These are phyloP conservation scores for Pseudoips prasinana DNA, from an alignment of 2,888 invertebrate genomes.

Conservation along the genomic window DNA sequence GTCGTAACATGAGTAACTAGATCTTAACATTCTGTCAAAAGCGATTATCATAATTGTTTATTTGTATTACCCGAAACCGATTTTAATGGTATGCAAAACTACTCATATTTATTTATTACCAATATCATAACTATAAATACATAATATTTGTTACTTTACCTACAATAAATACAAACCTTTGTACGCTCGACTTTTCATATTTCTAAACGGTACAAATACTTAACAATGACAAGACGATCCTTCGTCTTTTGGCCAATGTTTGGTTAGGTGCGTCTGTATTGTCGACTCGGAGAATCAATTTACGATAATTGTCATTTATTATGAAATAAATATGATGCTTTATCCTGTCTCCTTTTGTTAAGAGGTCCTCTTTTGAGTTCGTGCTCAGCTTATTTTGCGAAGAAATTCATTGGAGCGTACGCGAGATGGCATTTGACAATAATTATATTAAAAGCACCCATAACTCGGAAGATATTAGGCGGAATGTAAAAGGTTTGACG, in stretches of 20 bases:
- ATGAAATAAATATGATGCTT: constrained; percentile 81
- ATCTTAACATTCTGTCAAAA: too few species aligned
- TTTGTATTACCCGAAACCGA: too few species aligned
- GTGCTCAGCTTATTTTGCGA: constrained; percentile 67
- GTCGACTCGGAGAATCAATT: constrained; percentile 73
- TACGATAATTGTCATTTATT: constrained; percentile 82
- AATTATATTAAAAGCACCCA: constrained; percentile 63
- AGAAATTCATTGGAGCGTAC: constrained; percentile 59
- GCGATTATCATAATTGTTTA: too few species aligned
- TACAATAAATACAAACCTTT: constrained; percentile 67
- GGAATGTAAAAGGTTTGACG: constrained; percentile 59
- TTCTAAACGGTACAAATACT: constrained; percentile 44
- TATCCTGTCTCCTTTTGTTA: constrained; percentile 64
- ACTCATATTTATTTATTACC: constrained; percentile 37
- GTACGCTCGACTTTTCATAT: constrained; percentile 43
- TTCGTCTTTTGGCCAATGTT: constrained; percentile 82
- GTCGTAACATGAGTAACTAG: too few species aligned
- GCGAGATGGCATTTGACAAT: constrained; percentile 72
- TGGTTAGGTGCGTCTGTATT: constrained; percentile 84
- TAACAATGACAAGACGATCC: constrained; percentile 73
- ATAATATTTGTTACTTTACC: constrained; percentile 67
- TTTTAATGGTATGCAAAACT: constrained; percentile 2
- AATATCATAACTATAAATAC: constrained; percentile 45
- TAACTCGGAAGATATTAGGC: constrained; percentile 66
- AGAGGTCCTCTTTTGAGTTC: constrained; percentile 56